Evolutionary conservation across 2,797 vertebrate species (phyloP).

Genomic region (Hafferia zeledoni): DNA sequence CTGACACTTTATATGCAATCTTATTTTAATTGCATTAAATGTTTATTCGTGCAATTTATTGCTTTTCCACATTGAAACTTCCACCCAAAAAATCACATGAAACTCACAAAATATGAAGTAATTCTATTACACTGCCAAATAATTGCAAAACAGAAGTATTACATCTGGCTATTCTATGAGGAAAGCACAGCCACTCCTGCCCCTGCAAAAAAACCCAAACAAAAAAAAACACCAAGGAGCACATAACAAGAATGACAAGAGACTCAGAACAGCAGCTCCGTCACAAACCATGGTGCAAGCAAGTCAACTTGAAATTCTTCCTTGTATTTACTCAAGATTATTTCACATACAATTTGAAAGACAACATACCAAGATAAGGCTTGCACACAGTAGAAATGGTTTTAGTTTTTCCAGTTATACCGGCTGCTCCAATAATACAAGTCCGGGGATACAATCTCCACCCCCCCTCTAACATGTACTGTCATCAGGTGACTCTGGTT

Average conservation of each 20-base stretch:
- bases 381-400: background rate
- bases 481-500: background rate
- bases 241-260: background rate
- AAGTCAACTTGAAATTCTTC: slow-evolving; percentile 32
- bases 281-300: background rate
- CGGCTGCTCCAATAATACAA: slow-evolving; percentile 16
- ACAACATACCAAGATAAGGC: slow-evolving; percentile 30
- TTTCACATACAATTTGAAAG: background rate
- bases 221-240: background rate
- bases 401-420: slow-evolving; percentile 65
- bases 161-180: background rate
- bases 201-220: too few relatives aligned
- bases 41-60: background rate
- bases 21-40: background rate
- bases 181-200: background rate
- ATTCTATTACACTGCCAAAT: background rate
- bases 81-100: background rate
- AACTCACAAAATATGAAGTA: background rate
- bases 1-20: background rate
- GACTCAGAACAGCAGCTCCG: background rate
- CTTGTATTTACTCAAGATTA: slow-evolving; percentile 23
- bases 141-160: background rate
- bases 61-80: background rate
- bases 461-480: background rate
- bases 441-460: background rate